phyloP scores from a whole-genome alignment of 2,113 vertebrate species.

The Anoura caudifer region DNA sequence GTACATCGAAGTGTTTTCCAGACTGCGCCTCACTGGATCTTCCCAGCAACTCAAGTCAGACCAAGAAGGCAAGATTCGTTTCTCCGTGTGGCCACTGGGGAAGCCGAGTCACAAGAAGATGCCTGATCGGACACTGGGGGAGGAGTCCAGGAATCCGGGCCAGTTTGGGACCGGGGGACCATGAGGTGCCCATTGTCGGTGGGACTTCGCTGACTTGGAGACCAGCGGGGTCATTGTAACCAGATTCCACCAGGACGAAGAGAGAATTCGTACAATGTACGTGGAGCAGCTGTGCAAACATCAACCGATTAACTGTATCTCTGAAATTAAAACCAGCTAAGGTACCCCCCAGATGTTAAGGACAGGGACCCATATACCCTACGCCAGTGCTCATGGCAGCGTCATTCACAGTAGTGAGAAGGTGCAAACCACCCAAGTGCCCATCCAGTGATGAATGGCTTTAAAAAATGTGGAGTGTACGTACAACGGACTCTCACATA shows the following conservation, averaged over 20 bases:
- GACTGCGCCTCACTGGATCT: background rate
- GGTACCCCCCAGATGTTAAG: background rate
- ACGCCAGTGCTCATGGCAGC: background rate
- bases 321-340: background rate
- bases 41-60: background rate
- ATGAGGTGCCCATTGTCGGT: background rate
- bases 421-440: background rate
- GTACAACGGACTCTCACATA: background rate
- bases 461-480: background rate
- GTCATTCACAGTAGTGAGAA: background rate
- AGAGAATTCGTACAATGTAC: background rate
- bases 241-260: background rate
- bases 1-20: background rate
- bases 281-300: background rate
- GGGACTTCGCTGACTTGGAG: background rate
- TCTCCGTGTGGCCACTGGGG: background rate
- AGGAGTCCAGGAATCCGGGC: background rate
- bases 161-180: background rate
- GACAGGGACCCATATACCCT: background rate
- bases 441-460: background rate
- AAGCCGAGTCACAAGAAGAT: background rate
- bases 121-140: background rate
- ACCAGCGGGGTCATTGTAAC: background rate
- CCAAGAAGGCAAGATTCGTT: background rate
- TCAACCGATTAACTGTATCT: background rate